Evolutionary conservation across 1,140 invertebrate species (phyloP).

Genomic region (Diorhabda sublineata): DNA sequence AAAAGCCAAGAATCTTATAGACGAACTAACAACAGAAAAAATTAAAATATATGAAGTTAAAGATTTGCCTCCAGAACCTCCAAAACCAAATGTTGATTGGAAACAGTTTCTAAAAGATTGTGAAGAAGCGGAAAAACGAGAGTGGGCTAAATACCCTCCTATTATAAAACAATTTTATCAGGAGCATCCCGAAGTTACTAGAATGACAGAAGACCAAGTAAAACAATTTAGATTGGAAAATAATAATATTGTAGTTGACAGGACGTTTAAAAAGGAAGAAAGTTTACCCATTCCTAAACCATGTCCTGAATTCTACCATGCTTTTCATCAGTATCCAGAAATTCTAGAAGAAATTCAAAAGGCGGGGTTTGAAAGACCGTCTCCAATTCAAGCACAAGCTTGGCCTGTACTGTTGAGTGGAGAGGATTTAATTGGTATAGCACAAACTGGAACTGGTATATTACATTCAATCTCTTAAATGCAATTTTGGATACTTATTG

Average conservation of each 20-base stretch:
- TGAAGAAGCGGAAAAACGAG: constrained; percentile 51
- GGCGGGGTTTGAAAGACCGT: constrained; percentile 76
- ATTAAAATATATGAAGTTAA: constrained; percentile 25
- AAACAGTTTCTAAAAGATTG: constrained; percentile 24
- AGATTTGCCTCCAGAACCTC: constrained; percentile 6
- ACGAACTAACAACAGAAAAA: constrained; percentile 43
- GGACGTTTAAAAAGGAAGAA: constrained; percentile 48
- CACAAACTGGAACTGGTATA: constrained; percentile 83
- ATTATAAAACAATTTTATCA: constrained; percentile 81
- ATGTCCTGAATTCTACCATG: constrained; percentile 76
- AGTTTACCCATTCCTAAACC: constrained; percentile 72
- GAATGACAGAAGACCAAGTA: constrained; percentile 61
- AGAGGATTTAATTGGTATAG: constrained; percentile 87
- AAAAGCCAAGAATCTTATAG: constrained; percentile 46
- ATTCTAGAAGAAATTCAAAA: constrained; percentile 77
- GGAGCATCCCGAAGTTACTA: constrained; percentile 67
- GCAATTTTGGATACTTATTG: constrained; percentile 10
- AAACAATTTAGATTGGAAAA: constrained; percentile 56
- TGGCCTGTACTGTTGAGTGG: constrained; percentile 86
- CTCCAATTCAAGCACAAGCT: constrained; percentile 86
- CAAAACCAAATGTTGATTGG: constrained; percentile 15
- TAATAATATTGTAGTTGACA: constrained; percentile 61
- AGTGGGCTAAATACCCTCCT: constrained; percentile 60
- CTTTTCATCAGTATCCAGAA: constrained; percentile 78
- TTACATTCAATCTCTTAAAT: neutral